Percentiles rank a stretch among this genome's conserved stretches.
Conservation (phyloP, 2,797 vertebrate genomes). For the Takifugu rubripes region DNA sequence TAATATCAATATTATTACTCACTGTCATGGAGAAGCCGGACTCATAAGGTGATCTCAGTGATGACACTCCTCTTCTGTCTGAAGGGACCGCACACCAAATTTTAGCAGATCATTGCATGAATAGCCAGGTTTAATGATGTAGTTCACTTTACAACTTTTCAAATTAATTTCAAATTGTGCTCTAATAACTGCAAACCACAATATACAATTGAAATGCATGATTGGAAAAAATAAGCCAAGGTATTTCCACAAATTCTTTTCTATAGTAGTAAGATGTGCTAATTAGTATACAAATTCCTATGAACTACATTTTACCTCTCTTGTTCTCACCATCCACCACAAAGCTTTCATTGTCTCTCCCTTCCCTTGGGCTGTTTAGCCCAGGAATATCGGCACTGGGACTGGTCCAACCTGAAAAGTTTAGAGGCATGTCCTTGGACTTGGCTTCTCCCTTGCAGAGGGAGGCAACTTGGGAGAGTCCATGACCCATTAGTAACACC, state of each 20-base stretch:
- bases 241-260: too few relatives aligned
- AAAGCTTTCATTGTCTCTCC: slow-evolving; percentile 82
- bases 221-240: too few relatives aligned
- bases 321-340: slow-evolving; percentile 54
- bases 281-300: too few relatives aligned
- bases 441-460: slow-evolving; percentile 67
- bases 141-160: neutral
- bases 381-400: slow-evolving; percentile 38
- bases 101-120: slow-evolving; percentile 28
- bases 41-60: slow-evolving; percentile 70
- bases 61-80: slow-evolving; percentile 51
- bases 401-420: slow-evolving; percentile 69
- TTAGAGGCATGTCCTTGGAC: slow-evolving; percentile 57
- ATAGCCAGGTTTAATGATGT: slow-evolving; percentile 19
- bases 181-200: neutral
- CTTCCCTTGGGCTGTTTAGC: slow-evolving; percentile 54
- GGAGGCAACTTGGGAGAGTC: slow-evolving; percentile 78
- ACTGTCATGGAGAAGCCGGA: slow-evolving; percentile 73
- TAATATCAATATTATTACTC: slow-evolving; percentile 46
- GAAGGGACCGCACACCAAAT: slow-evolving; percentile 16
- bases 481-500: slow-evolving; percentile 82
- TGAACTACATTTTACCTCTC: slow-evolving; percentile 50
- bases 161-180: slow-evolving; percentile 3
- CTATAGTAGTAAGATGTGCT: too few relatives aligned
- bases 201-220: neutral